Base-by-base conservation (phyloP, 2,888 invertebrate genomes). In the Andricus curvator region DNA sequence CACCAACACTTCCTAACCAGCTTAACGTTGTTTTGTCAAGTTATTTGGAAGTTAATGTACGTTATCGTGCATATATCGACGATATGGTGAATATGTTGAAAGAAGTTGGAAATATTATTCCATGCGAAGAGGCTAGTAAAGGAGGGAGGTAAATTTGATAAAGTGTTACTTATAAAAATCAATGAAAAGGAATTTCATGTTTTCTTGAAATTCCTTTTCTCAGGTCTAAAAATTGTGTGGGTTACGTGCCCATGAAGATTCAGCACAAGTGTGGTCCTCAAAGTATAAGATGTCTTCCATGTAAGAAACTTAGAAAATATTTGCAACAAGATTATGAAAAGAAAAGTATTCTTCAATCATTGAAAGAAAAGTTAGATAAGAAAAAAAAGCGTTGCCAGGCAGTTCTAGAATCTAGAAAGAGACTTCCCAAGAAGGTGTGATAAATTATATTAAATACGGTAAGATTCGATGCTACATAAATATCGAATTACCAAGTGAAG, bases 221-320 rank as follows among this genome's bases (percentile, higher is more conserved):
- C 15, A 48, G 48, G 5, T 48, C 48, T 4, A 48, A 48, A 4
- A 3, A 17, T 48, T 77, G 62, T 5, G 15, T 25, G 17, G 77
- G 62, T 22, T 77, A 56, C 37, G 77, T 77, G 11, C 41, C 11
- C n/a, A 25, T n/a, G 9, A 51, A 29, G 29, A 60, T 25, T 48
- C 6, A 17, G 60, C 41, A 48, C 15, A 15, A 4, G 13, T 1
- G 4, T 48, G 17, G 78, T 65, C 22, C 33, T 62, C 64, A 37
- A 62, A 62, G 78, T 11, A 13, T 20, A 3, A 41, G 20, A 64
- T 78, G 41, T 65, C 64, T 64, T 64, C 78, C 78, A 17, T 78
- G 65, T 25, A 48, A 25, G 20, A 78, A 33, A 64, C n/a, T 4
- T 22, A 17, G 25, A 62, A 78, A 78, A 29, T 22, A 78, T 20